phyloP scores from a whole-genome alignment of 2,797 vertebrate species.

The Spinibarbus caldwelli region DNA sequence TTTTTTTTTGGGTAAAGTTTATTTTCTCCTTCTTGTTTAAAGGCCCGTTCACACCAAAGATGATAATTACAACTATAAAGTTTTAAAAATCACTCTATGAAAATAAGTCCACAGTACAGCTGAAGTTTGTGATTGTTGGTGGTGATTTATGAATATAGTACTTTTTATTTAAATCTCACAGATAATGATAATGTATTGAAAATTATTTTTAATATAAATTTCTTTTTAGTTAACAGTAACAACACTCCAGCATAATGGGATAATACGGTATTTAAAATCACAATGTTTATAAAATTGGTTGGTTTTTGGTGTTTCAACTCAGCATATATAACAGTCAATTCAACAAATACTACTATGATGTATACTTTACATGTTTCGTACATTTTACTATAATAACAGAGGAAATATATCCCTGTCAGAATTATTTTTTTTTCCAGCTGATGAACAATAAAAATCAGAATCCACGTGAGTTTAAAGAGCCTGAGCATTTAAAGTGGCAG shows the following conservation, averaged over 20 bases:
- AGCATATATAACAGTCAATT: background rate
- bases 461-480: no score
- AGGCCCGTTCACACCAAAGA: background rate
- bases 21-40: background rate
- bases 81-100: background rate
- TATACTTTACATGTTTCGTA: background rate
- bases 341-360: background rate
- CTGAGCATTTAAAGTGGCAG: background rate
- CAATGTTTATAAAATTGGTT: no score
- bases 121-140: background rate
- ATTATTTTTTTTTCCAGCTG: no score
- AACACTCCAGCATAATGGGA: no score
- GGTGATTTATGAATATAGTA: background rate
- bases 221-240: no score
- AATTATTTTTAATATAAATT: no score
- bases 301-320: no score
- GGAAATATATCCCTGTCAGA: no score
- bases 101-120: background rate
- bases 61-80: background rate
- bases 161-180: background rate
- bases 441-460: background rate
- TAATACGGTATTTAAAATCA: background rate
- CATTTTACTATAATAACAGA: background rate
- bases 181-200: no score
- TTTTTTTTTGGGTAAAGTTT: background rate